Evolutionary conservation across 2,113 vertebrate species (phyloP).

Genomic region (Lipophrys pholis): DNA sequence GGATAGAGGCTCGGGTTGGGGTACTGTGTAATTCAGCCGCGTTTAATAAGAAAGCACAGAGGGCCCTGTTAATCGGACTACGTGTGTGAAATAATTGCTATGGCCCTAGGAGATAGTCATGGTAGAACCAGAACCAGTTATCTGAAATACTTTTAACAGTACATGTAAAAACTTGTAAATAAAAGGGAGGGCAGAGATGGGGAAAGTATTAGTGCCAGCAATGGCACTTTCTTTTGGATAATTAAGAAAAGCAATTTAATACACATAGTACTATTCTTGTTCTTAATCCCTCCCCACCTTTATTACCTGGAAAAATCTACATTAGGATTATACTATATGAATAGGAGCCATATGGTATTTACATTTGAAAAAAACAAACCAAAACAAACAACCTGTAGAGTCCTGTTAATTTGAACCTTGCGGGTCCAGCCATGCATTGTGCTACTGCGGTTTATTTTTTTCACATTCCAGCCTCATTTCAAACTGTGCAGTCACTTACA

Average conservation of each 20-base stretch:
- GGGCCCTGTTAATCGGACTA: slow-evolving; percentile 27
- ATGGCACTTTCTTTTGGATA: slow-evolving; percentile 54
- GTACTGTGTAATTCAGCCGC: slow-evolving; percentile 32
- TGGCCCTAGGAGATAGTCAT: slow-evolving; percentile 30
- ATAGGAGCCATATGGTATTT: slow-evolving; percentile 78
- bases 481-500: slow-evolving; percentile 45
- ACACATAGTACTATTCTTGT: slow-evolving; percentile 65
- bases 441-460: slow-evolving; percentile 66
- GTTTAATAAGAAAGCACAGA: slow-evolving; percentile 22
- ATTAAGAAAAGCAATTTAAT: slow-evolving; percentile 74
- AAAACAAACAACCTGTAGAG: slow-evolving; percentile 43
- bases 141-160: slow-evolving; percentile 32
- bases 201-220: slow-evolving; percentile 29
- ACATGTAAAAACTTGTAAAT: slow-evolving; percentile 35
- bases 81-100: slow-evolving; percentile 28
- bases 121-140: slow-evolving; percentile 26
- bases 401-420: slow-evolving; percentile 65
- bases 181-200: slow-evolving; percentile 25
- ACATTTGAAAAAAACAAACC: slow-evolving; percentile 59
- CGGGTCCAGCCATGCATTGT: slow-evolving; percentile 71
- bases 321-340: slow-evolving; percentile 78
- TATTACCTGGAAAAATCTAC: slow-evolving; percentile 74
- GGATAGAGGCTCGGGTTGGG: slow-evolving; percentile 36
- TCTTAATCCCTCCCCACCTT: slow-evolving; percentile 45
- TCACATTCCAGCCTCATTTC: slow-evolving; percentile 65